Conservation (phyloP, 2,113 vertebrate genomes). For the Percopsis transmontana region DNA sequence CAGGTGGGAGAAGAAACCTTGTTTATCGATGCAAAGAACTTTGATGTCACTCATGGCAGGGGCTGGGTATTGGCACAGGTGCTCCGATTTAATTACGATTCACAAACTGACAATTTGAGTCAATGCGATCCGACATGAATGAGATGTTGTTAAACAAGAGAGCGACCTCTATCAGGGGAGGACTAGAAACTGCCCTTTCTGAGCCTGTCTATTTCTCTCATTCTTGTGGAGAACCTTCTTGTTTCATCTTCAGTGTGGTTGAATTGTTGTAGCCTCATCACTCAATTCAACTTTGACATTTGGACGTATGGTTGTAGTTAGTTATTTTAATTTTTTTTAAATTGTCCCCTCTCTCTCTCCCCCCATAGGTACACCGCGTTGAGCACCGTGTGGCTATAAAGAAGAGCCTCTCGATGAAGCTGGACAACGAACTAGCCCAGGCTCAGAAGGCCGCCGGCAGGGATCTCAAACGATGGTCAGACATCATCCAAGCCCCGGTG, state of each 20-base stretch:
- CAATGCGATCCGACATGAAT: no score
- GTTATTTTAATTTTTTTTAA: neutral
- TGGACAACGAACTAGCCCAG: slow-evolving; percentile 87
- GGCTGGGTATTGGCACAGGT: no score
- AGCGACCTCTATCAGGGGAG: no score
- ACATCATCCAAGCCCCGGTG: slow-evolving; percentile 77
- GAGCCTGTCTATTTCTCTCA: no score
- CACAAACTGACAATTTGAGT: no score
- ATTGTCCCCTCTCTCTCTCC: neutral
- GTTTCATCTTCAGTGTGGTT: no score
- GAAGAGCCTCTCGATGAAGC: slow-evolving; percentile 81
- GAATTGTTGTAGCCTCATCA: no score
- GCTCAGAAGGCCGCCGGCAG: slow-evolving; percentile 82
- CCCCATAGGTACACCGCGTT: slow-evolving; percentile 86
- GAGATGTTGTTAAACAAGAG: no score
- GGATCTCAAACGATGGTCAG: slow-evolving; percentile 80
- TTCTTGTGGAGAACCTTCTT: no score
- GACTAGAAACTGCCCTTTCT: no score
- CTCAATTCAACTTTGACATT: neutral
- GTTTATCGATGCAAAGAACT: neutral
- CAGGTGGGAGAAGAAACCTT: slow-evolving; percentile 81
- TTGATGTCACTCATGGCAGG: no score
- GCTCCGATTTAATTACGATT: no score
- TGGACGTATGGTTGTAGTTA: neutral
- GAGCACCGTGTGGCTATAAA: slow-evolving; percentile 90